A percentile compares a stretch with the other conserved stretches of the same genome.
Conservation (phyloP, 1,140 invertebrate species). For the Drosophila dunni region DNA sequence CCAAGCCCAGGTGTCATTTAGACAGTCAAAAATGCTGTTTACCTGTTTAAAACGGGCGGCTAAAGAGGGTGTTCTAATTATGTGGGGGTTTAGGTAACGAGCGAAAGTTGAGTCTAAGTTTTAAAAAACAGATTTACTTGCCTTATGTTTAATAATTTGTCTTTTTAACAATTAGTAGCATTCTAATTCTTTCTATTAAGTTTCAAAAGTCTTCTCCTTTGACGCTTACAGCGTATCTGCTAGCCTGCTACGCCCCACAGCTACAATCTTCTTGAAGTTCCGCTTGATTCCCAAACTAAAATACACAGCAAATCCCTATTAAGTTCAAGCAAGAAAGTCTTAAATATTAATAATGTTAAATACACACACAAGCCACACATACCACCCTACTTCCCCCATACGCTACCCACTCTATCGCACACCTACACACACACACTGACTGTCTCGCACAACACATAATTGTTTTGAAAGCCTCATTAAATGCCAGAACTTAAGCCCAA, state of each 20-base stretch:
- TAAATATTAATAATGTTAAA: slow-evolving; percentile 78
- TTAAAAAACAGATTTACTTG: too few relatives aligned
- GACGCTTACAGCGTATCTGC: background rate
- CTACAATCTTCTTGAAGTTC: background rate
- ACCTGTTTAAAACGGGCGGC: too few relatives aligned
- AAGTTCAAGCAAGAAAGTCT: slow-evolving; percentile 40
- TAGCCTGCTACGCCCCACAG: background rate
- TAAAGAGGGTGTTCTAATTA: background rate
- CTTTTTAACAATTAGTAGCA: too few relatives aligned
- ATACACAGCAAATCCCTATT: slow-evolving; percentile 40
- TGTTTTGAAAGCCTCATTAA: slow-evolving; percentile 81
- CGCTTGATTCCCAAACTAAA: slow-evolving; percentile 30
- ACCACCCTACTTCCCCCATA: too few relatives aligned
- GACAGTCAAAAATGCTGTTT: background rate
- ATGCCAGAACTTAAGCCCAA: slow-evolving; percentile 75
- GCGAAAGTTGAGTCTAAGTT: too few relatives aligned
- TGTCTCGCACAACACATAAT: slow-evolving; percentile 55
- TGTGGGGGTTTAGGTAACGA: background rate
- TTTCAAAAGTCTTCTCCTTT: background rate
- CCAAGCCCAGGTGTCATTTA: slow-evolving; percentile 18
- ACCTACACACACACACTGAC: slow-evolving; percentile 18
- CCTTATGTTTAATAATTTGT: too few relatives aligned
- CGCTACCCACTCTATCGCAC: background rate
- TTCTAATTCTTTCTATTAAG: background rate
- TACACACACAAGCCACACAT: slow-evolving; percentile 16